Percentiles rank a stretch among this genome's conserved stretches.
Evolutionary conservation across 2,888 invertebrate genomes (phyloP).

Genomic region (Acholoe squamosa): DNA sequence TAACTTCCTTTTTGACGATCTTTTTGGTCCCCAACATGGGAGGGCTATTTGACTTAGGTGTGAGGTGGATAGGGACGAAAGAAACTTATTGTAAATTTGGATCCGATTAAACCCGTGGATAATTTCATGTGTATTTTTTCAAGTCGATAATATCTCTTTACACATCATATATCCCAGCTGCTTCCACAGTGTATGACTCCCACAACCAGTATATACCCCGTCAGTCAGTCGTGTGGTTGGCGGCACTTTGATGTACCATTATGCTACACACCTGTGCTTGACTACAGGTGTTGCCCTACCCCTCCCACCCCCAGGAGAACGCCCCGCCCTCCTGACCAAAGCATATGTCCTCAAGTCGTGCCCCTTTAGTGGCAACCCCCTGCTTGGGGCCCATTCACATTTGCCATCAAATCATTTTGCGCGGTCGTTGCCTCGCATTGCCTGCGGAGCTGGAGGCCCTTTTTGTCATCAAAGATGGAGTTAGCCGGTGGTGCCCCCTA

Average conservation of each 20-base stretch:
- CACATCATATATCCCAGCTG: too few relatives aligned
- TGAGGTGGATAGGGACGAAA: too few relatives aligned
- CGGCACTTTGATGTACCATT: constrained; percentile 38
- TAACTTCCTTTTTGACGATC: too few relatives aligned
- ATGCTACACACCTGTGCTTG: constrained; percentile 46
- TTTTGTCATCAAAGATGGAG: neutral
- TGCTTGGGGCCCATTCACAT: neutral
- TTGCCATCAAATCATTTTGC: constrained; percentile 25
- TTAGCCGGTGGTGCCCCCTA: neutral
- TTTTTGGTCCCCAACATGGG: too few relatives aligned
- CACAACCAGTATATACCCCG: too few relatives aligned
- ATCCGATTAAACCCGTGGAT: too few relatives aligned
- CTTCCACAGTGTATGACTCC: too few relatives aligned
- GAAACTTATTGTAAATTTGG: too few relatives aligned
- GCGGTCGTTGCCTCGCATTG: neutral
- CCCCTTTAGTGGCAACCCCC: neutral
- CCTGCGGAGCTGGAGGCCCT: neutral
- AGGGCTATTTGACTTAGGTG: too few relatives aligned
- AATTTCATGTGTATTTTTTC: too few relatives aligned
- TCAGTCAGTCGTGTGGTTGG: neutral
- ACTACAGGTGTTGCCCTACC: constrained; percentile 8
- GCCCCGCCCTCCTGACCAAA: neutral
- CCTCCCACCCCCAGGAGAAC: neutral
- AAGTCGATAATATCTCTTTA: too few relatives aligned
- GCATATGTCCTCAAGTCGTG: constrained; percentile 19